phyloP scores from a whole-genome alignment of 2,888 invertebrate genomes.

The Tromatobia lineatoria region DNA sequence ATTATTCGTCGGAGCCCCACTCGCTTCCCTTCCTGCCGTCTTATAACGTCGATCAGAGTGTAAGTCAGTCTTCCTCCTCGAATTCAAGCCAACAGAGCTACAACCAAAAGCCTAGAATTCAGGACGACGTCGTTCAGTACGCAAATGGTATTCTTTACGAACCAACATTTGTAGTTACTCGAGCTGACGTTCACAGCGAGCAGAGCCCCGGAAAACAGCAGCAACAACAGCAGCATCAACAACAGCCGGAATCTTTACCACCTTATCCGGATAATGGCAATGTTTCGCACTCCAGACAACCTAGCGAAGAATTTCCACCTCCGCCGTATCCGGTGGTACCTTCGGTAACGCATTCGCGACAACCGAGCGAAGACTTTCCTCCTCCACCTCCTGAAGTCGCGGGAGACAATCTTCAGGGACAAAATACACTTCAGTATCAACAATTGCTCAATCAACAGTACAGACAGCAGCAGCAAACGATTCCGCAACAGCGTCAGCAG shows the following conservation, averaged over 20 bases:
- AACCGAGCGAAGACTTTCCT: constrained; percentile 95
- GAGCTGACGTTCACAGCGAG: constrained; percentile 94
- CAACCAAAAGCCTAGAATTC: constrained; percentile 78
- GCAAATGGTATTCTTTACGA: constrained; percentile 85
- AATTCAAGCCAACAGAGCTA: constrained; percentile 74
- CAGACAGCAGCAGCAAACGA: constrained; percentile 51
- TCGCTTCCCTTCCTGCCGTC: constrained; percentile 89
- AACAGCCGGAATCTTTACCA: constrained; percentile 87
- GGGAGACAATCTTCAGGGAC: constrained; percentile 83
- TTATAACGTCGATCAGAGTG: constrained; percentile 85
- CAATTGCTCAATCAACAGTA: constrained; percentile 58
- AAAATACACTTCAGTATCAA: constrained; percentile 62
- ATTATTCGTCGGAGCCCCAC: constrained; percentile 87
- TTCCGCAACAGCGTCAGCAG: constrained; percentile 67
- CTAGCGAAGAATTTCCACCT: constrained; percentile 87
- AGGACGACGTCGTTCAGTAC: constrained; percentile 86
- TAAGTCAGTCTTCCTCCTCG: constrained; percentile 60
- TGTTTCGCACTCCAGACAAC: constrained; percentile 86
- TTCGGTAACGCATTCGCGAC: constrained; percentile 93
- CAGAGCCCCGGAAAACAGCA: constrained; percentile 89
- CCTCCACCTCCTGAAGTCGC: constrained; percentile 94
- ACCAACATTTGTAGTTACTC: constrained; percentile 89
- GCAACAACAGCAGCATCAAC: constrained; percentile 33
- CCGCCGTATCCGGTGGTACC: constrained; percentile 94
- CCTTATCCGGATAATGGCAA: constrained; percentile 85